Percentiles rank a stretch among this genome's conserved stretches.
phyloP scores from a whole-genome alignment of 2,888 invertebrate species.

The Protodeltote pygarga region DNA sequence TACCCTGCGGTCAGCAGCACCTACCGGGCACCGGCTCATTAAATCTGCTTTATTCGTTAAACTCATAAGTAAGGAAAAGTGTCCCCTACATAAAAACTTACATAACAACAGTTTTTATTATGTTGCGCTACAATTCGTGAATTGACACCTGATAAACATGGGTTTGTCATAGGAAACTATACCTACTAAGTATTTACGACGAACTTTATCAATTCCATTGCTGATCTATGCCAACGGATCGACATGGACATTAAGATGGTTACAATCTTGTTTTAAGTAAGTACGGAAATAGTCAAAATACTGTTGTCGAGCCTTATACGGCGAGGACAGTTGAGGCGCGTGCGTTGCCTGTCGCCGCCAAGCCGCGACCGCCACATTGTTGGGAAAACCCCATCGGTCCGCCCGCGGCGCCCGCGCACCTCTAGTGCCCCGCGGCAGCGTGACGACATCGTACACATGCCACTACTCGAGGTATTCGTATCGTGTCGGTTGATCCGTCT shows the following conservation, averaged over 20 bases:
- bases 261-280: constrained; percentile 24
- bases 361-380: constrained; percentile 66
- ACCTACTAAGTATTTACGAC: background rate
- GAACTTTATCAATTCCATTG: background rate
- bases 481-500: constrained; percentile 27
- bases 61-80: constrained; percentile 36
- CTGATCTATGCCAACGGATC: background rate
- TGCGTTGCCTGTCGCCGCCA: constrained; percentile 53
- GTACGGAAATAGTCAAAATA: constrained; percentile 73
- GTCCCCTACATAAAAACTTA: constrained; percentile 13
- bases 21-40: constrained; percentile 9
- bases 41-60: constrained; percentile 12
- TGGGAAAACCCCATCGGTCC: constrained; percentile 82
- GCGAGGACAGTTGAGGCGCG: constrained; percentile 62
- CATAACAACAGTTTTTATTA: constrained; percentile 12
- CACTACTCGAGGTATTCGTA: constrained; percentile 26
- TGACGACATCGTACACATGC: constrained; percentile 51
- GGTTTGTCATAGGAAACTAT: constrained; percentile 1
- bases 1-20: constrained; percentile 30
- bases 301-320: constrained; percentile 67
- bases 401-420: constrained; percentile 43
- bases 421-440: constrained; percentile 31
- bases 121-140: constrained; percentile 19
- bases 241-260: constrained; percentile 18
- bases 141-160: constrained; percentile 5